Evolutionary conservation across 2,888 invertebrate species (phyloP), one percentile per base, ranked within the genome.

Genomic region (Eueremaeus valkanovi): DNA sequence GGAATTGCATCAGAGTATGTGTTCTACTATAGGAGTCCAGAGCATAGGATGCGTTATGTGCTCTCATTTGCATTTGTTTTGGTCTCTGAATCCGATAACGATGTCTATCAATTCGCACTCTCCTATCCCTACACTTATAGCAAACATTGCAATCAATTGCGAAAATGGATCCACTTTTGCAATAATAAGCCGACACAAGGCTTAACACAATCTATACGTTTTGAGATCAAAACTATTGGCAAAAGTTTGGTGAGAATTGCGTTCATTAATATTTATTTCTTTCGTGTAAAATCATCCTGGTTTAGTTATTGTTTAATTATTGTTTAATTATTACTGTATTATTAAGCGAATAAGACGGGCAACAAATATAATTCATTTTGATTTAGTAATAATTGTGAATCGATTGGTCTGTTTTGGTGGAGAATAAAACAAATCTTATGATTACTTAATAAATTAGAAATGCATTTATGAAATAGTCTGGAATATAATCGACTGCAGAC

Each of bases 91-190:
- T 16, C 11, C 5, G 68, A 68, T 42, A 94, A 95, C 80, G 96
- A 97, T 81, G 89, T 93, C 0, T 97, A 95, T 82, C 96, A 97
- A 83, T 98, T 99, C 84, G 89, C 95, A 0, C 88, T 97, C 81
- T 91, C 92, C 33, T 93, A 92, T 77, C 98, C 98, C 0, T 99
- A 98, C 83, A 93, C 95, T n/a, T 98, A 96, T 84, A 91, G 93
- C 0, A 87, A 92, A 74, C 87, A 93, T 73, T 92, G 96, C 84
- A 90, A 90, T 58, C 92, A 95, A 84, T 85, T 98, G 78, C 89
- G 90, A 49, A 84, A 88, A 79, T 85, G 94, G 77, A 90, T 91
- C 21, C 24, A 68, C 40, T 2, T 42, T 24, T 61, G 9, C 3
- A 40, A 13, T 13, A 66, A 68, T 42, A 68, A n/a, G 11, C 68